Base-by-base conservation (phyloP, 1,140 invertebrate species). In the Drosophila simulans region DNA sequence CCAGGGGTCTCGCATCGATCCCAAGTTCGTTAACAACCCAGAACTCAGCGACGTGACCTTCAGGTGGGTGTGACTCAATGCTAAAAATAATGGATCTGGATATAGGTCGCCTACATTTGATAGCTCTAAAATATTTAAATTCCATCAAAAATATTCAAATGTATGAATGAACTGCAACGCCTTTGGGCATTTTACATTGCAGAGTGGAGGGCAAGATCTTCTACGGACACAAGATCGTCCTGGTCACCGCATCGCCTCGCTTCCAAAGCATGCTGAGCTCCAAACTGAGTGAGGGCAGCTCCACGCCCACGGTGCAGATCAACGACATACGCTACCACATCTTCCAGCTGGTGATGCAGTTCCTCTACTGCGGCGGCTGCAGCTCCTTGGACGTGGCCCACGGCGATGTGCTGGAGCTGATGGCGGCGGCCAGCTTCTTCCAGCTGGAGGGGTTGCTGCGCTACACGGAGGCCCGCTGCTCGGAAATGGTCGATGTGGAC, bases 241-340 rank as follows among this genome's bases (percentile, higher is more conserved):
- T 98, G 34, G 96, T 98, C 22, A 98, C 97, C 11, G 97, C 97
- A 39, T 98, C 97, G 8, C 95, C 96, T 13, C 94, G 97, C 59
- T 96, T 98, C 76, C 95, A 97, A 77, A 96, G 95, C 43, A 97
- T 98, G 97, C 93, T 98, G 22, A 97, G 95, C 81, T 95, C 95
- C 3, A 96, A 96, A 85, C 91, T 96, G 48, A 95, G 95, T 77
- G 95, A 97, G 76, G 95, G 95, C 12, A 95, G 92, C 63, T 79
- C 94, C 81, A 94, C 97, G 43, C 96, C 96, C 0, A 96, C 97
- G 43, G 96, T 98, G 53, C 97, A 98, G 92, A 98, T 98, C 73
- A 98, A 98, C 80, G 97, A 98, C 91, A 98, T 98, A 65, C 93
- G 97, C 91, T 98, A 98, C 92, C 96, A 97, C 83, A 98, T 98